Conservation (phyloP, 1,140 invertebrate species). For the Vanessa atalanta region DNA sequence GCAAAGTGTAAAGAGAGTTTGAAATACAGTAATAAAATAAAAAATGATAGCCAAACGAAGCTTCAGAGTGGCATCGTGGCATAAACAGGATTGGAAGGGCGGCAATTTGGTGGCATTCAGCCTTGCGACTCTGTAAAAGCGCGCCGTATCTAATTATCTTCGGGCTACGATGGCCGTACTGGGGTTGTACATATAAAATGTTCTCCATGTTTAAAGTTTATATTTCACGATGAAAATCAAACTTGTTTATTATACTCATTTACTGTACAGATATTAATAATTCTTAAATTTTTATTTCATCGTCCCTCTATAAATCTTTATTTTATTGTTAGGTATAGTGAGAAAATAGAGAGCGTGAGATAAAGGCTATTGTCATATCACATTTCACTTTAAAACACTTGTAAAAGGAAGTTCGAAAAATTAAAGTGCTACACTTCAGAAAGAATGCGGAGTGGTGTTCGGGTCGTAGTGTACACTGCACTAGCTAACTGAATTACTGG, state of each 20-base stretch:
- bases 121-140: conserved; percentile 73
- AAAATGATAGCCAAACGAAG: conserved; percentile 49
- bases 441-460: conserved; percentile 30
- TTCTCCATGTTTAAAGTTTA: conserved; percentile 32
- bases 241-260: not conserved
- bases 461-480: conserved; percentile 25
- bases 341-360: not conserved
- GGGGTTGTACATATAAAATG: conserved; percentile 33
- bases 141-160: conserved; percentile 79
- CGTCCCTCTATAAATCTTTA: not conserved
- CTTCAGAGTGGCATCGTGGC: conserved; percentile 56
- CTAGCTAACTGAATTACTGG: conserved; percentile 67
- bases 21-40: conserved; percentile 42
- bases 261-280: not conserved
- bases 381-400: conserved; percentile 27
- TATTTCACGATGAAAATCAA: conserved; percentile 15
- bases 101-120: conserved; percentile 77
- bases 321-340: not conserved
- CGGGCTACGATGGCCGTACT: conserved; percentile 58
- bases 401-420: conserved; percentile 11
- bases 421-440: conserved; percentile 20
- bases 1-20: conserved; percentile 7
- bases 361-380: not conserved
- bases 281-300: not conserved
- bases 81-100: conserved; percentile 75